These are phyloP conservation scores for Pteropus rufus DNA, from an alignment of 2,797 vertebrate species.

Conservation along the genomic window DNA sequence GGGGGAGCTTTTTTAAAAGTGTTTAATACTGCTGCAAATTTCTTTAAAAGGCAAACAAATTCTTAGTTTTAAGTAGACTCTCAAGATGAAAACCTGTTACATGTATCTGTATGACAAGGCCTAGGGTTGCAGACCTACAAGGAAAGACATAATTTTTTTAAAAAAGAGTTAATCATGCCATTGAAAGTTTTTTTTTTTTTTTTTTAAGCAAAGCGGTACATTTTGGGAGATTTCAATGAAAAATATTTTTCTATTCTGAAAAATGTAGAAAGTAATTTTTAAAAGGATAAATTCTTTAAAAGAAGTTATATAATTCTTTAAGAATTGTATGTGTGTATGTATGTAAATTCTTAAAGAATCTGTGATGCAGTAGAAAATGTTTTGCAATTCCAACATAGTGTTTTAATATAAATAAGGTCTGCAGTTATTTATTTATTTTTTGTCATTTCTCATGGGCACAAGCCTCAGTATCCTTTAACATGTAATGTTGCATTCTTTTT, in stretches of 20 bases:
- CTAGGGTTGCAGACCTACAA: background rate
- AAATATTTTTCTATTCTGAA: constrained; percentile 31
- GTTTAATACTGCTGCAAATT: background rate
- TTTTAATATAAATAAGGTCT: constrained; percentile 7
- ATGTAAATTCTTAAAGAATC: background rate
- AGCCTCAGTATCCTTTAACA: background rate
- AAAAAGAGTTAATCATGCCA: background rate
- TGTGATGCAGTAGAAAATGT: background rate
- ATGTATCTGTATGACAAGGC: background rate
- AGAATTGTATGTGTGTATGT: background rate
- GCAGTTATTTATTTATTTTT: background rate
- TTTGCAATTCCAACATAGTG: background rate
- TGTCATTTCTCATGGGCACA: background rate
- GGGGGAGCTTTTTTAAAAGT: background rate
- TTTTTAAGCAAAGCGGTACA: background rate
- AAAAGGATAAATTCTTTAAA: background rate
- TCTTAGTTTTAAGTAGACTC: background rate
- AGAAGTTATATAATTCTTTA: too few relatives aligned
- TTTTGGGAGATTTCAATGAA: background rate
- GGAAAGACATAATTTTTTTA: background rate
- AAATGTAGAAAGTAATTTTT: background rate
- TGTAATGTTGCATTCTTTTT: background rate
- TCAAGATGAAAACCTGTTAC: background rate
- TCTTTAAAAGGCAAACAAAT: background rate
- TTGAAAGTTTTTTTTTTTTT: background rate